A percentile compares a stretch with the other conserved stretches of the same genome.
Evolutionary conservation across 2,888 invertebrate genomes (phyloP).

Genomic region (Anodontia alba): DNA sequence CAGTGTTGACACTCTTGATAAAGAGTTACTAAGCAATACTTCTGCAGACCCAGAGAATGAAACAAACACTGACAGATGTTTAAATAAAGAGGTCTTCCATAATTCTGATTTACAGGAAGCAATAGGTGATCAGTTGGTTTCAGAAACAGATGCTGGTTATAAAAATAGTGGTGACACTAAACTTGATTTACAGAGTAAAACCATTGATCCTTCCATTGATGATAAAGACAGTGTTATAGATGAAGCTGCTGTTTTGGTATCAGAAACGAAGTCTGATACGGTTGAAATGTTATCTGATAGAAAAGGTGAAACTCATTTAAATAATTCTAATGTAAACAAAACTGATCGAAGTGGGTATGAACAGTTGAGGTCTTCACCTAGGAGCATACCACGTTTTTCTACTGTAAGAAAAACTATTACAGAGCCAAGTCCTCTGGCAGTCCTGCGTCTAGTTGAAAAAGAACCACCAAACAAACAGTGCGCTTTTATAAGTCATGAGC

Average conservation of each 20-base stretch:
- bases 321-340: background rate
- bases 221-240: conserved; percentile 29
- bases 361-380: background rate
- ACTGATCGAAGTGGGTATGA: conserved; percentile 17
- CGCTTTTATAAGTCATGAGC: conserved; percentile 72
- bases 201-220: background rate
- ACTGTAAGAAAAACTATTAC: conserved; percentile 52
- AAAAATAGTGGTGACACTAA: no score
- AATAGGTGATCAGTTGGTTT: no score
- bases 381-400: conserved; percentile 30
- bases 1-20: no score
- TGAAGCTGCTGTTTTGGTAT: background rate
- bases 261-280: conserved; percentile 22
- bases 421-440: conserved; percentile 68
- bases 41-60: no score
- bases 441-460: conserved; percentile 64
- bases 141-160: no score
- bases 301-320: conserved; percentile 18
- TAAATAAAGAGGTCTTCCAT: no score
- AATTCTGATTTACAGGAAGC: no score
- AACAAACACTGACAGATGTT: no score
- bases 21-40: no score
- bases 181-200: background rate
- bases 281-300: conserved; percentile 45
- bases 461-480: conserved; percentile 54